Base-by-base conservation (phyloP, 2,797 vertebrate genomes). In the Myiotriccus ornatus region DNA sequence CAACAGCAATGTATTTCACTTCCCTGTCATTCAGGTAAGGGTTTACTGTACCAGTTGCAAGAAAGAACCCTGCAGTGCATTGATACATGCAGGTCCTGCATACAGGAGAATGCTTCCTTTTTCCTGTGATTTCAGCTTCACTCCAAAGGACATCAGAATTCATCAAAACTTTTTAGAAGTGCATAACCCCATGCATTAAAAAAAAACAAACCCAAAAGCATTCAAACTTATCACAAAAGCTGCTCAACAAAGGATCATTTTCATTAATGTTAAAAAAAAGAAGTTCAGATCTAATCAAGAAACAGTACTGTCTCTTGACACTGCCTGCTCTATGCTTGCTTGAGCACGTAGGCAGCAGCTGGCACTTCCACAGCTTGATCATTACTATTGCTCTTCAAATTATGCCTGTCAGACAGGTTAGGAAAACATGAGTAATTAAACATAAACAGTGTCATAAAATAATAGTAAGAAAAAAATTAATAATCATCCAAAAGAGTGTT, bases 321-420 rank as follows among this genome's bases (percentile, higher is more conserved):
- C 63, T 84, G 95, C 90, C 91, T 91, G 92, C 80, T 84, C 76
- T 89, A 75, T 87, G 94, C 95, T 93, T 97, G 94, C 93, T 89
- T 34, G 24, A 89, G 89, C 93, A 96, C 34, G 69, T 85, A 97
- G 96, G 94, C 89, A 94, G 82, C 74, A 91, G 70, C 90, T 96
- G 89, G 91, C 84, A 67, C 59, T 91, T 95, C 80, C 34, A 57
- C 11, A 8, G 70, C 75, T 91, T 95, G 62, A 93, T 96, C 90
- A 87, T 94, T 92, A 82, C 81, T 52, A 68, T 28, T 70, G 84
- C 94, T 97, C 67, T 92, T 97, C 71, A 82, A 84, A 96, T 92
- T 88, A 95, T 47, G 89, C 89, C 92, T 96, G 84, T 95, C 95
- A 95, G 76, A 93, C 80, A 90, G 95, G 92, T 96, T 96, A 96